A percentile compares a stretch with the other conserved stretches of the same genome.
Conservation (phyloP, 2,888 invertebrate species). For the Ornithoptera priamus region DNA sequence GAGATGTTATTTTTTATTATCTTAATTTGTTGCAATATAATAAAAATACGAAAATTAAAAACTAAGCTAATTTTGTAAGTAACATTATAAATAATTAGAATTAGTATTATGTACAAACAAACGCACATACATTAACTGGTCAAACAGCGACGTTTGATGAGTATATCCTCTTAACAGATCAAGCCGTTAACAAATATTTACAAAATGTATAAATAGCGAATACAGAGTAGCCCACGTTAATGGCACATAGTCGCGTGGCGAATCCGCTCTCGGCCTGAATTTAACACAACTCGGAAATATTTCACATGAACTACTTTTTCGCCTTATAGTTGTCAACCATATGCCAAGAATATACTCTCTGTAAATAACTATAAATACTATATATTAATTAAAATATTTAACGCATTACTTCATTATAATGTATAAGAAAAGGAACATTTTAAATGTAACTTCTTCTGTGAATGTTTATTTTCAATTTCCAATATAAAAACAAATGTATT, state of each 20-base stretch:
- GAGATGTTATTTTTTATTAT: too few relatives aligned
- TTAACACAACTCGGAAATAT: conserved; percentile 20
- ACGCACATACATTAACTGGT: conserved; percentile 3
- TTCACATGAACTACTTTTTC: conserved; percentile 20
- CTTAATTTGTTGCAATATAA: too few relatives aligned
- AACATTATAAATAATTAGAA: too few relatives aligned
- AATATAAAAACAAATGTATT: not conserved
- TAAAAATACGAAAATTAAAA: too few relatives aligned
- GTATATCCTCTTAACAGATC: conserved; percentile 26
- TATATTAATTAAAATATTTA: conserved; percentile 16
- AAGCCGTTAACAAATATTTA: conserved; percentile 27
- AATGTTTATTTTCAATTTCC: not conserved
- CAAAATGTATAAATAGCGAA: conserved; percentile 26
- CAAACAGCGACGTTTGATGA: conserved; percentile 11
- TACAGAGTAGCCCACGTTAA: conserved; percentile 13
- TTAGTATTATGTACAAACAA: too few relatives aligned
- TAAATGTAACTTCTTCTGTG: not conserved
- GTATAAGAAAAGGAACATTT: not conserved
- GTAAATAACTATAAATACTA: conserved; percentile 23
- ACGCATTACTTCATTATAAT: not conserved
- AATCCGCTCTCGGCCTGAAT: conserved; percentile 23
- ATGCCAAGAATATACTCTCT: conserved; percentile 24
- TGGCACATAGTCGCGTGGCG: conserved; percentile 11
- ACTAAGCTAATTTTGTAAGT: too few relatives aligned
- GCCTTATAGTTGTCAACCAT: conserved; percentile 24